Base-by-base conservation (phyloP, 2,113 vertebrate genomes). In the Abramis brama region DNA sequence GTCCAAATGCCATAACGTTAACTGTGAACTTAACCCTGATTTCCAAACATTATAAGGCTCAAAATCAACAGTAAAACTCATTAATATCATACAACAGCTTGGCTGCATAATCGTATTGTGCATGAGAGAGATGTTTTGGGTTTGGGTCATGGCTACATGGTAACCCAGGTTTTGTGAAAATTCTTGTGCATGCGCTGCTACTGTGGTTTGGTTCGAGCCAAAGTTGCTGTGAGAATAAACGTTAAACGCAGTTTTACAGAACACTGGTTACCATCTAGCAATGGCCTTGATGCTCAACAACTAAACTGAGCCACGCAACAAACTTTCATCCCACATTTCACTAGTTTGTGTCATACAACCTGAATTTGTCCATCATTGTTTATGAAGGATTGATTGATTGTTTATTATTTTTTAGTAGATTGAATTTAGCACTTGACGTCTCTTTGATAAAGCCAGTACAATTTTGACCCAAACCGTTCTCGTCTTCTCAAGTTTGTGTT, bases 381-480 rank as follows among this genome's bases (percentile, higher is more conserved):
- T 66, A 33, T 66, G 13, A 43, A 43, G 39, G 6, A 39, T 39
- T 43, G 43, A 43, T 9, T 43, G 39, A 43, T 55, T 55, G 68
- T 70, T 70, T 11, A 5, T 57, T 57, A 23, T 57, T 23, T 79
- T 59, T 2, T 5, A 23, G 3, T 55, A 78, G 15, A 43, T 79
- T 43, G 6, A 43, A 45, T 64, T 64, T 21, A 45, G 15, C 78
- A 47, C 78, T 64, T 64, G 78, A 64, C 33, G 9, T 64, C 39
- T 43, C 11, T 59, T 12, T 60, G 59, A 62, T 6, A 25, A 64
- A n/a, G 78, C 59, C 78, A 80, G 78, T 27, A 64, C n/a, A 21
- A 6, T 80, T 80, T 64, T 19, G n/a, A 62, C 78, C 78, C 12
- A 27, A 27, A 62, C 55, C n/a, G 13, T 47, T 80, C 43, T 79